A percentile compares a stretch with the other conserved stretches of the same genome.
These are phyloP conservation scores for Rhinoraja longicauda DNA, from an alignment of 2,797 vertebrate species.

Conservation along the genomic window DNA sequence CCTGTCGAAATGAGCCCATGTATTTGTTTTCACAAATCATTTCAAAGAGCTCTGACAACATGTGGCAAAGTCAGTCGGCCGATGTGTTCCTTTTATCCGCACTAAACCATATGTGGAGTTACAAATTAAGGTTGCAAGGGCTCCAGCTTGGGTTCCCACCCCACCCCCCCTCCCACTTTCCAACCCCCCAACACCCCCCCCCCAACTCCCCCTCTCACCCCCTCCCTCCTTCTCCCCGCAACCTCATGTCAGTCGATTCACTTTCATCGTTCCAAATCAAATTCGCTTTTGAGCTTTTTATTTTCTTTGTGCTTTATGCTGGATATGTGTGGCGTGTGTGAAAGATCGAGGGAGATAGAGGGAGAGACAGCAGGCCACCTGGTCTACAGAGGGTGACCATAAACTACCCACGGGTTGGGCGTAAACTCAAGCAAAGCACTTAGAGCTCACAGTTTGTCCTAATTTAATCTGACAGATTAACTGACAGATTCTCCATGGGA, in stretches of 20 bases:
- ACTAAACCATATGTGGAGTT: constrained; percentile 30
- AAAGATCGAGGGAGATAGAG: background rate
- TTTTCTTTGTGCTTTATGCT: background rate
- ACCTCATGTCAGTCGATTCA: background rate
- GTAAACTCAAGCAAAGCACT: too few relatives aligned
- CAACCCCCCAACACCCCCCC: background rate
- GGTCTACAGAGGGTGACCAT: too few relatives aligned
- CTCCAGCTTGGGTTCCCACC: background rate
- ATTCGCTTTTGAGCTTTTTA: background rate
- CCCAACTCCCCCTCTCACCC: background rate
- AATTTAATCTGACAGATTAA: background rate
- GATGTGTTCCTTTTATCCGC: background rate
- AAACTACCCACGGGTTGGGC: background rate
- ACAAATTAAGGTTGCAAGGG: constrained; percentile 21
- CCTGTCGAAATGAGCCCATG: background rate
- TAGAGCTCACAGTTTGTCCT: background rate
- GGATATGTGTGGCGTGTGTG: background rate
- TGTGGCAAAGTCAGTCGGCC: background rate
- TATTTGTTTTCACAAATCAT: background rate
- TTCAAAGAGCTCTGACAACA: background rate
- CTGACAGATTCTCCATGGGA: background rate
- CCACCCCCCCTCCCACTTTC: background rate
- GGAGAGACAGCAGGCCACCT: background rate
- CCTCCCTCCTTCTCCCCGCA: too few relatives aligned
- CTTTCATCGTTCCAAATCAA: background rate